Conservation (phyloP, 2,113 vertebrate genomes). For the Tenrec ecaudatus region DNA sequence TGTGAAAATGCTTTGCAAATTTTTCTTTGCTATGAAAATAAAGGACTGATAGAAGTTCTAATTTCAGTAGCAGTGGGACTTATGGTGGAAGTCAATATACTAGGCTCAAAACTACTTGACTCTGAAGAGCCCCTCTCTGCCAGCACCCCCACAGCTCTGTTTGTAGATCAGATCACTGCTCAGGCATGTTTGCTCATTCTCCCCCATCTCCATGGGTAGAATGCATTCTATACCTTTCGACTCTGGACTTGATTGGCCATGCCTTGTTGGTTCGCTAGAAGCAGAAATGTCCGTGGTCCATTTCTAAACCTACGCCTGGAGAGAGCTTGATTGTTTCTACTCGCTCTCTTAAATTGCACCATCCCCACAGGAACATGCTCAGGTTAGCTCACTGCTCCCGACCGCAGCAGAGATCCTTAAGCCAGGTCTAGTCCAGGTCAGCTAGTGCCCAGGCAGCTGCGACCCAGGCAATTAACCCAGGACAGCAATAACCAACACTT, state of each 20-base stretch:
- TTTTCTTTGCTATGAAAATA: conserved; percentile 5
- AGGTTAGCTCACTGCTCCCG: neutral
- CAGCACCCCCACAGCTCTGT: neutral
- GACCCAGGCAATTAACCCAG: neutral
- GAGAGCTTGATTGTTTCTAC: neutral
- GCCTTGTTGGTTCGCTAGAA: neutral
- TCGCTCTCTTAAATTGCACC: neutral
- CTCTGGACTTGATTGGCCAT: neutral
- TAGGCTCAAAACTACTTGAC: neutral
- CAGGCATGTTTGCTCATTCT: neutral
- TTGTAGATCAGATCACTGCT: neutral
- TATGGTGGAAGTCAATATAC: neutral
- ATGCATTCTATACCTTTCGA: neutral
- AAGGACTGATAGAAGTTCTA: neutral
- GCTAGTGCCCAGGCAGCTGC: neutral
- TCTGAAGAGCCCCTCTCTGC: conserved; percentile 37
- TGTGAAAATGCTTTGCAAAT: neutral
- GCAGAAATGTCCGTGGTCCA: neutral
- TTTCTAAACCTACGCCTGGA: neutral
- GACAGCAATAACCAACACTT: neutral
- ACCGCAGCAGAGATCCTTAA: neutral
- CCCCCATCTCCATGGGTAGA: neutral
- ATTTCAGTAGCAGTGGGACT: neutral
- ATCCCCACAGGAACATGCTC: neutral
- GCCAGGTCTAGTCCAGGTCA: neutral